Percentiles rank a stretch among this genome's conserved stretches.
Conservation (phyloP, 2,797 vertebrate species). For the Acestrorhynchus altus region DNA sequence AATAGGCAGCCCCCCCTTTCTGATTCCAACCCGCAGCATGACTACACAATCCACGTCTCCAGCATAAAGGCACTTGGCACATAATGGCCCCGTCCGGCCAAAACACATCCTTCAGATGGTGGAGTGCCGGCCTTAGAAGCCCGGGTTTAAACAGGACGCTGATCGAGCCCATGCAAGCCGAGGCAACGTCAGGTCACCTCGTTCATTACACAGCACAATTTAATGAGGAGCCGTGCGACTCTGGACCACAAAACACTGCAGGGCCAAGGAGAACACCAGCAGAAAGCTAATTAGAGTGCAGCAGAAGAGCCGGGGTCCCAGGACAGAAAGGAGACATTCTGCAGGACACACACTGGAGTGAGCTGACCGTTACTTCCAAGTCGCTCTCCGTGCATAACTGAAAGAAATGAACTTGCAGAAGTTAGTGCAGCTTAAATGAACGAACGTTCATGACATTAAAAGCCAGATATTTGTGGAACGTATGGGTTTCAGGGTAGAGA, state of each 20-base stretch:
- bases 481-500: no score
- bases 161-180: constrained; percentile 54
- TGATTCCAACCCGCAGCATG: background rate
- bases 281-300: constrained; percentile 65
- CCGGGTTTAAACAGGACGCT: constrained; percentile 61
- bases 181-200: constrained; percentile 11
- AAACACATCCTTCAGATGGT: constrained; percentile 47
- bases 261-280: constrained; percentile 47
- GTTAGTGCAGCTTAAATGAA: no score
- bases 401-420: no score
- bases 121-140: constrained; percentile 46
- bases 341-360: constrained; percentile 33
- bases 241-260: constrained; percentile 52
- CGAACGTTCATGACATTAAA: no score
- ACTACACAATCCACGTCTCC: constrained; percentile 28
- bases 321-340: constrained; percentile 51
- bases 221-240: constrained; percentile 52
- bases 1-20: background rate
- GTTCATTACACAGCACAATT: constrained; percentile 72
- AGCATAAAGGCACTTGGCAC: constrained; percentile 44
- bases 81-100: constrained; percentile 26
- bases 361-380: constrained; percentile 8
- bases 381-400: background rate
- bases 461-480: no score
- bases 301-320: constrained; percentile 52